Evolutionary conservation across 2,888 invertebrate species (phyloP), one percentile per base, ranked within the genome.

Genomic region (Polia nebulosa): DNA sequence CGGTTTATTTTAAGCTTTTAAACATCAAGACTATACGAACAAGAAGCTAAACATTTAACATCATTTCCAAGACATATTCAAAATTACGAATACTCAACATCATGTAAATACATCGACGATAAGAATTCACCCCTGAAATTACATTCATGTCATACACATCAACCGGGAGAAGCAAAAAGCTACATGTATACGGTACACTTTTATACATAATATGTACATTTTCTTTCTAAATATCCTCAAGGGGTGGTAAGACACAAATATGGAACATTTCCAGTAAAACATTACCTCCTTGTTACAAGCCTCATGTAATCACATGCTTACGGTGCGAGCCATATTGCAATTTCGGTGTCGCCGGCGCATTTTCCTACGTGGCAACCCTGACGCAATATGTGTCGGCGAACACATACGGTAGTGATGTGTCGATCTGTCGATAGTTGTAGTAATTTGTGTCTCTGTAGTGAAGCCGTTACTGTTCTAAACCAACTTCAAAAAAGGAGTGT

Each of bases 251-350:
- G 55, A 62, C 51, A 69, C 57, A 83, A 76, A 70, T 76, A 73
- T 64, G 49, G 44, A 75, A 67, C 83, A 71, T 70, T 80, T 87
- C 84, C 65, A 88, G 85, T 39, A 59, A 60, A 53, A 65, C 60
- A 70, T 74, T 78, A 81, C 53, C 64, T 84, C 83, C 68, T 66
- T 80, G 84, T 78, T 72, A 73, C 76, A 80, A 81, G 80, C 67
- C 80, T 81, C 79, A 81, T 85, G 88, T 90, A 90, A 91, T 90
- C 88, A 89, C 85, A 87, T 88, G 90, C 87, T 91, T 88, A 88
- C 86, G 73, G 83, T 84, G 82, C 84, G 82, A 83, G 85, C 86
- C 82, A 90, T 91, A 92, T 92, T 92, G 92, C 92, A 90, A 87
- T 90, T 90, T 90, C 72, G 82, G 86, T 87, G 89, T 90, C 87